A percentile compares a stretch with the other conserved stretches of the same genome.
Conservation (phyloP, 2,113 vertebrate genomes). For the Tricholaema leucomelas region DNA sequence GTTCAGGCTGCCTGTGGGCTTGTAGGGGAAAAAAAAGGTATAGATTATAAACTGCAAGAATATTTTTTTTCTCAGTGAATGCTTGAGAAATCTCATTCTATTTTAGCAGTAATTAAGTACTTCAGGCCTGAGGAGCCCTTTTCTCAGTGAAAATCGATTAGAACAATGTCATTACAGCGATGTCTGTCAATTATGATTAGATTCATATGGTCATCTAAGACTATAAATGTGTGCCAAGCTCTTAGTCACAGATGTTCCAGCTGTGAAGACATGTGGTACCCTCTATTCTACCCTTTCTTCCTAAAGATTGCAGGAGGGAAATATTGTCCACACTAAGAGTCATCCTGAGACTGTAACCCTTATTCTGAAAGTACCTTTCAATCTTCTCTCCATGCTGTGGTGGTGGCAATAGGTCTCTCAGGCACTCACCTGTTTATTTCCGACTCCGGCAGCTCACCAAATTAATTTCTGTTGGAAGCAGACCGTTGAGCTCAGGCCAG, state of each 20-base stretch:
- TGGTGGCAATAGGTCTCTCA: conserved; percentile 16
- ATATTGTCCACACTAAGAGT: background rate
- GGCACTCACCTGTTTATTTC: conserved; percentile 19
- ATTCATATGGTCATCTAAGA: background rate
- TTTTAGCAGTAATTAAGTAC: background rate
- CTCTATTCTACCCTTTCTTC: background rate
- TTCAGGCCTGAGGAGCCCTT: background rate
- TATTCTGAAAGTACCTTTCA: conserved; percentile 11
- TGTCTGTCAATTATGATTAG: background rate
- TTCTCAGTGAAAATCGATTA: background rate
- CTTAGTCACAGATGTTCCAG: conserved; percentile 18
- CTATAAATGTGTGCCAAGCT: background rate
- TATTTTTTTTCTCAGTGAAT: background rate
- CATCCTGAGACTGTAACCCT: background rate
- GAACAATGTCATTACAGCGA: background rate
- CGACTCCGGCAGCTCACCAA: conserved; percentile 22
- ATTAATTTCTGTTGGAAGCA: conserved; percentile 51
- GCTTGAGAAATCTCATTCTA: background rate
- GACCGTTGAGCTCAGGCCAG: background rate
- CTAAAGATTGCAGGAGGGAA: background rate
- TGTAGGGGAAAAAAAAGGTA: background rate
- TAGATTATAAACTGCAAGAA: background rate
- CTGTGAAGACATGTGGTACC: background rate
- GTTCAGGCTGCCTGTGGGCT: background rate
- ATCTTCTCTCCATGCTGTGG: conserved; percentile 18